phyloP scores from a whole-genome alignment of 23 tunicate species.

The Phallusia fumigata region DNA sequence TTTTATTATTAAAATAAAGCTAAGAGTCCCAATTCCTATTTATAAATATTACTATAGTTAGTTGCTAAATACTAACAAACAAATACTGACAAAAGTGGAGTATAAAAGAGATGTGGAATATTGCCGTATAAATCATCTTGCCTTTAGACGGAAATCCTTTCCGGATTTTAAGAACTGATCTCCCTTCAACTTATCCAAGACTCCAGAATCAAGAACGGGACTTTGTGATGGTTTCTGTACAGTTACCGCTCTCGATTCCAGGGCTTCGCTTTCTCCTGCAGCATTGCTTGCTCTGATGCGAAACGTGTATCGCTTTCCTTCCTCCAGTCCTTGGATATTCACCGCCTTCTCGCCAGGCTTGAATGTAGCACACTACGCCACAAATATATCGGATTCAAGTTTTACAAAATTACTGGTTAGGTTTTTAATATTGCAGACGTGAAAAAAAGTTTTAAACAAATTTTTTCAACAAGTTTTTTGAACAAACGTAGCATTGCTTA shows the following conservation, averaged over 20 bases:
- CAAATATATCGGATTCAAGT: background rate
- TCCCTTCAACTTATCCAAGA: slow-evolving; percentile 45
- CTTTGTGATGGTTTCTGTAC: slow-evolving; percentile 87
- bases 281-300: slow-evolving; percentile 82
- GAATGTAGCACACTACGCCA: slow-evolving; percentile 58
- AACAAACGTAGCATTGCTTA: no score
- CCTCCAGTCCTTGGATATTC: slow-evolving; percentile 36
- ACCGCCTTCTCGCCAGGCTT: slow-evolving; percentile 73
- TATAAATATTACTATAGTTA: no score
- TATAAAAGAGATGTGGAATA: no score
- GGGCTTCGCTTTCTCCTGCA: slow-evolving; percentile 74
- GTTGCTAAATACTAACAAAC: no score
- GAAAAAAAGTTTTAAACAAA: no score
- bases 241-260: slow-evolving; percentile 86
- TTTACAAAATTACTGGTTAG: background rate
- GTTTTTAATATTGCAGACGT: background rate
- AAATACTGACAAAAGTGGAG: no score
- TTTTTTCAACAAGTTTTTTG: no score
- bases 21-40: no score
- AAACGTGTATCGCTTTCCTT: slow-evolving; percentile 80
- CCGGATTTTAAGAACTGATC: slow-evolving; percentile 74
- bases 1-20: no score
- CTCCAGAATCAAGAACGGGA: slow-evolving; percentile 72
- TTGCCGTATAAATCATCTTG: background rate
- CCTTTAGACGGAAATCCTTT: slow-evolving; percentile 81